Evolutionary conservation across 2,888 invertebrate genomes (phyloP).

Genomic region (Latrodectus elegans): DNA sequence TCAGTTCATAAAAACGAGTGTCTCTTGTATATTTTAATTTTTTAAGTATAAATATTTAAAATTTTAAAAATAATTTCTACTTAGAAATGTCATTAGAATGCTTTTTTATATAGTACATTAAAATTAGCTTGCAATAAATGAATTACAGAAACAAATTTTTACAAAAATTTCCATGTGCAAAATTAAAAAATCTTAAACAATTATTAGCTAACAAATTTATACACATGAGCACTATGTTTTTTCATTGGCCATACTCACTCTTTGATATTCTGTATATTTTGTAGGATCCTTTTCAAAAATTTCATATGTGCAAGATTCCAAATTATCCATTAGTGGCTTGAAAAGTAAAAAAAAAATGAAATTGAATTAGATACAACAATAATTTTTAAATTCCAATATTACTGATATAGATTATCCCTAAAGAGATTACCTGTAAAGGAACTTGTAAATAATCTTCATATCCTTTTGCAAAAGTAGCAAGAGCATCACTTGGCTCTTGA

Average conservation of each 20-base stretch:
- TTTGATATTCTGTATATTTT: slow-evolving; percentile 88
- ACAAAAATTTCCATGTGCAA: not conserved
- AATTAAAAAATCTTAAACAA: not conserved
- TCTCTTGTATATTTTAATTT: no score
- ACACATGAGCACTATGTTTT: no score
- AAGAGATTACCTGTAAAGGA: slow-evolving; percentile 75
- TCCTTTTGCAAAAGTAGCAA: slow-evolving; percentile 79
- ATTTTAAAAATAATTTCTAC: no score
- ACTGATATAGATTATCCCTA: not conserved
- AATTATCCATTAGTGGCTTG: slow-evolving; percentile 93
- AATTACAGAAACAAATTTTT: no score
- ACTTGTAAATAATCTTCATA: slow-evolving; percentile 93
- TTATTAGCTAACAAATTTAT: no score
- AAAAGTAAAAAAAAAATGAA: slow-evolving; percentile 5
- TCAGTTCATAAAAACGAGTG: no score
- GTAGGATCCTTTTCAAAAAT: slow-evolving; percentile 98
- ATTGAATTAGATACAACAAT: not conserved
- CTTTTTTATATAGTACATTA: no score
- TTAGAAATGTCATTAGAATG: not conserved
- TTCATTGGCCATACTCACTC: slow-evolving; percentile 40
- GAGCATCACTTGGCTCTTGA: slow-evolving; percentile 74
- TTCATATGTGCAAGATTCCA: slow-evolving; percentile 97
- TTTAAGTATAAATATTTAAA: no score
- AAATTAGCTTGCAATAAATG: no score
- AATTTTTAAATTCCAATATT: not conserved